Evolutionary conservation across 1,140 invertebrate species (phyloP).

Genomic region (Drosophila kurseongensis): DNA sequence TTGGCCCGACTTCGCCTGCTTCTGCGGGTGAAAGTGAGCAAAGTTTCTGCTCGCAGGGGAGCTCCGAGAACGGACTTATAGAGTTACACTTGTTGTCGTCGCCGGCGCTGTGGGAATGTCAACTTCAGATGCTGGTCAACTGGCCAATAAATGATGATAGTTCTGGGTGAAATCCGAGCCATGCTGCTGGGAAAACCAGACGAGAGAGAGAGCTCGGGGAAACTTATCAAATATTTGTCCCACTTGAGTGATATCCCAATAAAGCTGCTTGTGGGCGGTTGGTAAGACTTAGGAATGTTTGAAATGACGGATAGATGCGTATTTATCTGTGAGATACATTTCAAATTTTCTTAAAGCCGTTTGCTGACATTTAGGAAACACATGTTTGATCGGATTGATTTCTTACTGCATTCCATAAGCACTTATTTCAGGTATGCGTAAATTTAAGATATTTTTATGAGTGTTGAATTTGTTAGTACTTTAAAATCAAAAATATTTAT

Average conservation of each 20-base stretch:
- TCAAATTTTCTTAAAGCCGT: slow-evolving; percentile 1
- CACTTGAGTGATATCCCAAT: slow-evolving; percentile 38
- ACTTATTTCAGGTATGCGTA: not conserved
- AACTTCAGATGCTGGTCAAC: slow-evolving; percentile 33
- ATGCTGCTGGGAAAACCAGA: not conserved
- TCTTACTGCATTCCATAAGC: slow-evolving; percentile 3
- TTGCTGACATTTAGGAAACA: slow-evolving; percentile 3
- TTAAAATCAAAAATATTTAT: not conserved
- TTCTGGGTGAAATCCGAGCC: slow-evolving; percentile 40
- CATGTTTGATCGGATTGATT: slow-evolving; percentile 5
- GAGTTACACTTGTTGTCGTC: slow-evolving; percentile 50
- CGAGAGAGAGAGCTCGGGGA: slow-evolving; percentile 1
- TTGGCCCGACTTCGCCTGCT: not conserved
- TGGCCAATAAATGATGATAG: slow-evolving; percentile 47
- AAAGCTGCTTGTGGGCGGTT: slow-evolving; percentile 18
- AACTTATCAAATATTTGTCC: slow-evolving; percentile 53
- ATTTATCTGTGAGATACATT: slow-evolving; percentile 26
- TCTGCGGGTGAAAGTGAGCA: slow-evolving; percentile 44
- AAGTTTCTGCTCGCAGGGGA: slow-evolving; percentile 31
- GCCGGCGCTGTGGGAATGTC: slow-evolving; percentile 31
- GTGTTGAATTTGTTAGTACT: not conserved
- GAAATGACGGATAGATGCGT: slow-evolving; percentile 9
- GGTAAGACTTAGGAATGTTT: slow-evolving; percentile 12
- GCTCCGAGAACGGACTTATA: slow-evolving; percentile 39
- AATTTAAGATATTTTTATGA: slow-evolving; percentile 1